Percentiles rank a stretch among this genome's conserved stretches.
phyloP scores from a whole-genome alignment of 2,113 vertebrate species.

The Thamnaconus septentrionalis region DNA sequence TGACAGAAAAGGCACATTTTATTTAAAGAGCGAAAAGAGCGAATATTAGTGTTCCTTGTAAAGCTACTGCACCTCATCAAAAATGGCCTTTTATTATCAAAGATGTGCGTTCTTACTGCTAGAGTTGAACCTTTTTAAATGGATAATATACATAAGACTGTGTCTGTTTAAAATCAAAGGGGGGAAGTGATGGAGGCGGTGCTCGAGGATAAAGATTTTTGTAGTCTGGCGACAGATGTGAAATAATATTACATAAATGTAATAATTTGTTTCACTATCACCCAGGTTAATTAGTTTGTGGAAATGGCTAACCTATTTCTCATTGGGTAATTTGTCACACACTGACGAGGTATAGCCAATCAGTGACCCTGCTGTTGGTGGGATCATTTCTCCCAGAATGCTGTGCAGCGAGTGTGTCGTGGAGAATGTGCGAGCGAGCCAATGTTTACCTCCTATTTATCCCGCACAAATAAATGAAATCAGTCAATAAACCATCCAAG shows the following conservation, averaged over 20 bases:
- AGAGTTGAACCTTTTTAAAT: no score
- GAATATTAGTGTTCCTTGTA: no score
- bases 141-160: no score
- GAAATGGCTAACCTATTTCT: conserved; percentile 98
- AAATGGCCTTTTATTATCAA: no score
- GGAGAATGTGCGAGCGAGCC: conserved; percentile 89
- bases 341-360: conserved; percentile 90
- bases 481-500: conserved; percentile 98
- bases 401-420: conserved; percentile 82
- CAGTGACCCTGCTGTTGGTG: conserved; percentile 89
- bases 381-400: conserved; percentile 86
- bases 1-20: no score
- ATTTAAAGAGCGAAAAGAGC: no score
- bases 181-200: conserved; percentile 39
- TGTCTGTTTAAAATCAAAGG: conserved; percentile 2
- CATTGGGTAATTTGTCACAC: conserved; percentile 99
- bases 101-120: no score
- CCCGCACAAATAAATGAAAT: conserved; percentile 98
- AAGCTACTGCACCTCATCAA: no score
- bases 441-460: conserved; percentile 92
- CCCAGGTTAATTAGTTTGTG: conserved; percentile 99
- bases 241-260: conserved; percentile 99
- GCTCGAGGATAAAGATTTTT: conserved; percentile 78
- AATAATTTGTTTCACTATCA: conserved; percentile 98
- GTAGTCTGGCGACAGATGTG: conserved; percentile 88